Evolutionary conservation across 2,888 invertebrate genomes (phyloP), one percentile per base, ranked within the genome.

Genomic region (Brenthis ino): DNA sequence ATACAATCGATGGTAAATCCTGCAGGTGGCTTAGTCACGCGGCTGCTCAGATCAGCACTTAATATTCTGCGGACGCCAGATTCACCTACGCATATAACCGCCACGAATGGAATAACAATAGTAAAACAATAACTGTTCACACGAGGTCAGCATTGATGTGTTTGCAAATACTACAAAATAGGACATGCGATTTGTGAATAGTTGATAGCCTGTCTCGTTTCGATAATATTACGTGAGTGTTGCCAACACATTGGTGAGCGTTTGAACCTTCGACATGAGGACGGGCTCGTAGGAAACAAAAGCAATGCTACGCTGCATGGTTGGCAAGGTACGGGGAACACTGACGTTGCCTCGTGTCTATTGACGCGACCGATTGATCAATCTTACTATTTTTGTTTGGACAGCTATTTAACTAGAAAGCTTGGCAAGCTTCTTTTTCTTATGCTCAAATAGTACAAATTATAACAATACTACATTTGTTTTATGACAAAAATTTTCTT

Each of bases 1-100:
- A 91, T 91, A 91, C 91, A 91, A 91, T 90, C 85, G 86, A 71
- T 84, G 84, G 87, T 87, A 87, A 90, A 86, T 84, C 89, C 87
- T 86, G 76, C 83, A 81, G 81, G 79, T 84, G 84, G 83, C 84
- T 90, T 87, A 89, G 89, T 91, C 90, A 91, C 85, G 90, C 89
- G 87, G 88, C 77, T 73, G 77, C 80, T 86, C 78, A 82, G 85
- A 88, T 86, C 81, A 79, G 74, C 75, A 72, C 78, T 91, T 89
- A 85, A 84, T 88, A 91, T 91, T 85, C 91, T 80, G 78, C 75
- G 76, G 79, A 79, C 80, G 80, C 77, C 72, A 72, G 76, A 74
- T 79, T 79, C 81, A 85, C 87, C 85, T 86, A 89, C 89, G 86
- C 88, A 82, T 84, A 83, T 82, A 79, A 77, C 81, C 80, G 81